phyloP scores from a whole-genome alignment of 2,113 vertebrate species.

The Picathartes gymnocephalus region DNA sequence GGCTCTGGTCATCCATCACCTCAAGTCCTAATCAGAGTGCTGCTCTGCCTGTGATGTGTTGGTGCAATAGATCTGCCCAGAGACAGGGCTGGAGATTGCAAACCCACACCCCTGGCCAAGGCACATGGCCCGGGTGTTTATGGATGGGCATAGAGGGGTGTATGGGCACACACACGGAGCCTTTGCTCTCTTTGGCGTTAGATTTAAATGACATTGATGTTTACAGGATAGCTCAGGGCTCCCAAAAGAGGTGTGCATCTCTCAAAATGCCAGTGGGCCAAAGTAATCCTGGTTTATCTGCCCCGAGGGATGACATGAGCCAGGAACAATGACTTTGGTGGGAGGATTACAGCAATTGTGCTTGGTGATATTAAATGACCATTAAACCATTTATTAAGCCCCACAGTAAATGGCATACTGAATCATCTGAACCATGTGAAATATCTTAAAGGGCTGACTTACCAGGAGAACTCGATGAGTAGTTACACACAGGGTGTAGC shows the following conservation, averaged over 20 bases:
- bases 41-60: background rate
- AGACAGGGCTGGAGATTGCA: background rate
- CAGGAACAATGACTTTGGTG: background rate
- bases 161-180: accelerated
- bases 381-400: background rate
- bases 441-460: background rate
- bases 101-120: background rate
- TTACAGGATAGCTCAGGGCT: background rate
- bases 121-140: accelerated
- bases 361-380: background rate
- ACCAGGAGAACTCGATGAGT: background rate
- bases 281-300: background rate
- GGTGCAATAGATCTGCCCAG: background rate
- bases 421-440: background rate
- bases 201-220: background rate
- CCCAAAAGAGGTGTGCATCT: background rate
- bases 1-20: background rate
- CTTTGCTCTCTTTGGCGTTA: background rate
- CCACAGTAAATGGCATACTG: background rate
- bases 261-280: background rate
- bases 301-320: background rate
- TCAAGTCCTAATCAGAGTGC: background rate
- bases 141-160: background rate
- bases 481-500: background rate
- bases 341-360: background rate